These are phyloP conservation scores for Phortica okadai DNA, from an alignment of 2,888 invertebrate genomes.

Conservation along the genomic window DNA sequence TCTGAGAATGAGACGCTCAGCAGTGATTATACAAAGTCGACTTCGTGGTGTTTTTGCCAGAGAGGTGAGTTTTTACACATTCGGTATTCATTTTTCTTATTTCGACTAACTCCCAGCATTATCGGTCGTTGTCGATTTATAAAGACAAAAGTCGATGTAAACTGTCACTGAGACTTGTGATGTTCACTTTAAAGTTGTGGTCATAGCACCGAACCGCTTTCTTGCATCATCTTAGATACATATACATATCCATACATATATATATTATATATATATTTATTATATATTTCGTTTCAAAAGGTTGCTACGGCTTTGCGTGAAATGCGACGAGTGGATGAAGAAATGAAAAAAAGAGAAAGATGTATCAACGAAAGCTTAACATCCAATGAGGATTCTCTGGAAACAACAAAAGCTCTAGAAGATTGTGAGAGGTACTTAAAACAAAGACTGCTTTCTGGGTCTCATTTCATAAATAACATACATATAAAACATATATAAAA, in stretches of 20 bases:
- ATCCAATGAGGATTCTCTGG: constrained; percentile 76
- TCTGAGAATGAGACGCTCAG: constrained; percentile 87
- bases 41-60: constrained; percentile 92
- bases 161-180: too few species aligned
- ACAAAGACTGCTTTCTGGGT: neutral
- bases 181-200: too few species aligned
- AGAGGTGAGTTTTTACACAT: constrained; percentile 79
- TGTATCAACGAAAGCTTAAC: constrained; percentile 80
- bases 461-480: too few species aligned
- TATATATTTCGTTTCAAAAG: constrained; percentile 55
- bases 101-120: neutral
- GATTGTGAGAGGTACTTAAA: constrained; percentile 80
- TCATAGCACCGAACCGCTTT: too few species aligned
- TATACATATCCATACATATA: too few species aligned
- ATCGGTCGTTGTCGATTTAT: too few species aligned
- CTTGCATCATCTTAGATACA: too few species aligned
- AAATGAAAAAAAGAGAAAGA: constrained; percentile 87
- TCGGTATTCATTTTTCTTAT: neutral
- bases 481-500: too few species aligned
- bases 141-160: too few species aligned
- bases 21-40: constrained; percentile 90
- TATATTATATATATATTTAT: neutral
- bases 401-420: constrained; percentile 80
- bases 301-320: constrained; percentile 89
- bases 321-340: constrained; percentile 90